Evolutionary conservation across 2,888 invertebrate genomes (phyloP).

Genomic region (Pristionchus exspectatus): DNA sequence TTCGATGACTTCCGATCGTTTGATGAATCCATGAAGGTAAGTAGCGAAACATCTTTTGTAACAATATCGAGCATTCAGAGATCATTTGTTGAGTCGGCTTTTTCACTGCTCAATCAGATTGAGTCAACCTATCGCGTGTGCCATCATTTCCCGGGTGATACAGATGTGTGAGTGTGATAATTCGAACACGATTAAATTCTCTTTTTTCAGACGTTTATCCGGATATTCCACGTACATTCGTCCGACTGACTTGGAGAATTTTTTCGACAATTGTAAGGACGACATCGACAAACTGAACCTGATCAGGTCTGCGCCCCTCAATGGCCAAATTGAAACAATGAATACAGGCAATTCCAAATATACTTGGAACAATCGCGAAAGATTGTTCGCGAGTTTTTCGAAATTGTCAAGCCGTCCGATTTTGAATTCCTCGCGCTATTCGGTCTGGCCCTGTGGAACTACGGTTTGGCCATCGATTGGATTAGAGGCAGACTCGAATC

Average conservation of each 20-base stretch:
- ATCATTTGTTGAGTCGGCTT: background rate
- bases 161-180: background rate
- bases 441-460: background rate
- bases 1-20: background rate
- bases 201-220: background rate
- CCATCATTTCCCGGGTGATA: background rate
- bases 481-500: background rate
- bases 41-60: no score
- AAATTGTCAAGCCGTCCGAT: background rate
- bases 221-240: background rate
- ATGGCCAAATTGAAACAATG: background rate
- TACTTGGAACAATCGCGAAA: background rate
- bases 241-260: background rate
- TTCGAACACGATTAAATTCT: no score
- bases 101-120: background rate
- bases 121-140: background rate
- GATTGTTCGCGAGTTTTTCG: background rate
- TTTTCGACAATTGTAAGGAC: background rate
- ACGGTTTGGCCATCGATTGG: background rate
- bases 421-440: background rate
- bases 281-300: background rate
- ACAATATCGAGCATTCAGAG: background rate
- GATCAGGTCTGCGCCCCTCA: no score
- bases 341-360: background rate
- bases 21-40: background rate